Evolutionary conservation across 2,888 invertebrate genomes (phyloP), one percentile per base, ranked within the genome.

Genomic region (Yponomeuta cagnagella): DNA sequence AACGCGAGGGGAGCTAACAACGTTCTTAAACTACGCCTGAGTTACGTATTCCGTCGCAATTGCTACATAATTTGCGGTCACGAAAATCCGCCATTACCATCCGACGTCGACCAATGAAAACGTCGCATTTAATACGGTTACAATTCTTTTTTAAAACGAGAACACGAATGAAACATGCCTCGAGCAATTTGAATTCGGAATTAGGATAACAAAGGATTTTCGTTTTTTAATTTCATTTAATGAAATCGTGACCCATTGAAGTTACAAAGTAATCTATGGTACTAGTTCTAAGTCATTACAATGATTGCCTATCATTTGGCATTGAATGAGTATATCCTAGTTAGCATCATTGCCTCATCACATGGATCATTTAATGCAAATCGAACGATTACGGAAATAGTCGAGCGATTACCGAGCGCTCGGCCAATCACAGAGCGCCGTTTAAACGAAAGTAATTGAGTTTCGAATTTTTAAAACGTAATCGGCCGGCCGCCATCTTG

Each of bases 311-410:
- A 66, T 66, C 37, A 83, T 85, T 82, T 80, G 81, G 80, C 76
- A 79, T 80, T 79, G 81, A 68, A 68, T 52, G 68, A 58, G 52
- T 58, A 58, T 82, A 85, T 70, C 73, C 76, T 77, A 81, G 82
- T 87, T 89, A 85, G 82, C 80, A 75, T 79, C 79, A 83, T 83
- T 82, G 84, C 84, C 87, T 88, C 88, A 89, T 89, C 88, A 83
- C 86, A 89, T 80, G 89, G 86, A 79, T 79, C 87, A 89, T 90
- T 90, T 88, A 90, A 90, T 87, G 84, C 89, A 88, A 90, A 90
- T 90, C 88, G 88, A 87, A 88, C 86, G 86, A 88, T 88, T 87
- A 88, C 83, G 78, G 81, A 80, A 81, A 85, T 58, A 58, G 52
- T 58, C 52, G 15, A 58, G 82, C 81, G 78, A 87, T 89, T 88